A percentile compares a stretch with the other conserved stretches of the same genome.
These are phyloP conservation scores for Apis laboriosa DNA, from an alignment of 1,140 invertebrate species.

Conservation along the genomic window DNA sequence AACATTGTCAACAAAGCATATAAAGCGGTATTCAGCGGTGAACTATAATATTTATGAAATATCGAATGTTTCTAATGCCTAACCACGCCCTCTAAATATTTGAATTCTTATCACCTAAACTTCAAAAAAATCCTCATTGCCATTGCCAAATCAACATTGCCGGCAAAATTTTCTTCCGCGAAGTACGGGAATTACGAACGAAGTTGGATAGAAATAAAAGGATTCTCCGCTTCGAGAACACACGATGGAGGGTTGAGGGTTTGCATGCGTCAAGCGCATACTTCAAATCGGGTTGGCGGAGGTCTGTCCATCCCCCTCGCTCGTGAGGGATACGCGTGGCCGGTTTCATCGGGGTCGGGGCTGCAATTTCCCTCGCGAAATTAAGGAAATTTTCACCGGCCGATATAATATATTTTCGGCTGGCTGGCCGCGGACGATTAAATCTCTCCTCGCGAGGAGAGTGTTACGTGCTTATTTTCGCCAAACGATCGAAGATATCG, in stretches of 20 bases:
- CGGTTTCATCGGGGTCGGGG: slow-evolving; percentile 36
- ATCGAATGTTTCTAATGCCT: too few relatives aligned
- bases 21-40: too few relatives aligned
- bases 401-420: slow-evolving; percentile 61
- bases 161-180: too few relatives aligned
- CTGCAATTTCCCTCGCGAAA: slow-evolving; percentile 57
- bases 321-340: slow-evolving; percentile 36
- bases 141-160: too few relatives aligned
- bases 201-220: slow-evolving; percentile 39
- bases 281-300: slow-evolving; percentile 69
- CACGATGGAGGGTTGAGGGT: slow-evolving; percentile 58
- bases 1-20: too few relatives aligned
- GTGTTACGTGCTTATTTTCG: slow-evolving; percentile 37
- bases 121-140: too few relatives aligned
- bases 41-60: too few relatives aligned
- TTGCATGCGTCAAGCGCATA: slow-evolving; percentile 77
- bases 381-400: slow-evolving; percentile 65
- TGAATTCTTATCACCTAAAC: too few relatives aligned
- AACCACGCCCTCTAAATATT: too few relatives aligned
- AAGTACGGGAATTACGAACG: background rate
- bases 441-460: slow-evolving; percentile 15
- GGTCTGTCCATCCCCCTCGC: slow-evolving; percentile 50
- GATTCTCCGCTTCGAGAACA: slow-evolving; percentile 40
- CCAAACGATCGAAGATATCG: slow-evolving; percentile 15
- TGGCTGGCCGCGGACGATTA: slow-evolving; percentile 41